A percentile compares a stretch with the other conserved stretches of the same genome.
Evolutionary conservation across 2,797 vertebrate genomes (phyloP).

Genomic region (Mastacembelus armatus): DNA sequence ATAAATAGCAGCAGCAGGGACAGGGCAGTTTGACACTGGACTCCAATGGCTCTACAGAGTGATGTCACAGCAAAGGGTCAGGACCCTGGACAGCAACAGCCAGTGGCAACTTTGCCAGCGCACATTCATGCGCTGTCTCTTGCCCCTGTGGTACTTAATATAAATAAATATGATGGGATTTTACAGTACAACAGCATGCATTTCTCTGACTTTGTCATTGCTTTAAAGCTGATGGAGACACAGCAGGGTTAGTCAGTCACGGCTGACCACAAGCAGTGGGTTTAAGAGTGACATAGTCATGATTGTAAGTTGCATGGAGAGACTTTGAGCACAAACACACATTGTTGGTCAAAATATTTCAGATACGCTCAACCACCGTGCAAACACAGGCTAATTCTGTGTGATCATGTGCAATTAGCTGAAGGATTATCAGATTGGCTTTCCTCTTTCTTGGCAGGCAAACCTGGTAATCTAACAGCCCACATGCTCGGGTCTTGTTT

Average conservation of each 20-base stretch:
- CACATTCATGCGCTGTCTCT: slow-evolving; percentile 11
- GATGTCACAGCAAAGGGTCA: slow-evolving; percentile 9
- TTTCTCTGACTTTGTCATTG: no score
- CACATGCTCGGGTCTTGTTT: slow-evolving; percentile 11
- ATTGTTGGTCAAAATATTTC: not conserved
- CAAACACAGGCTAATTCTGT: not conserved
- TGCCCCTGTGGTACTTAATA: no score
- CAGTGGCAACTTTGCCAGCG: not conserved
- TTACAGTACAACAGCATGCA: no score
- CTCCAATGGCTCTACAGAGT: not conserved
- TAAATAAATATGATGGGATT: no score
- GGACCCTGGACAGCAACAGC: not conserved
- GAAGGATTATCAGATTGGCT: slow-evolving; percentile 14
- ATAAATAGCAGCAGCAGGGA: not conserved
- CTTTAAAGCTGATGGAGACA: no score
- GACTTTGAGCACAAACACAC: not conserved
- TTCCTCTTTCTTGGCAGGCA: not conserved
- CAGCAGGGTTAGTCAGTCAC: no score
- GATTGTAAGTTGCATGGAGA: not conserved
- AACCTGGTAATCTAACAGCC: not conserved
- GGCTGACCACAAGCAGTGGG: no score
- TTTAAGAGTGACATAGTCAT: no score
- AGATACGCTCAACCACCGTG: not conserved
- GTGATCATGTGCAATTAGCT: not conserved
- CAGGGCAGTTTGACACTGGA: not conserved